phyloP scores from a whole-genome alignment of 2,797 vertebrate species.

The Lophura swinhoii region DNA sequence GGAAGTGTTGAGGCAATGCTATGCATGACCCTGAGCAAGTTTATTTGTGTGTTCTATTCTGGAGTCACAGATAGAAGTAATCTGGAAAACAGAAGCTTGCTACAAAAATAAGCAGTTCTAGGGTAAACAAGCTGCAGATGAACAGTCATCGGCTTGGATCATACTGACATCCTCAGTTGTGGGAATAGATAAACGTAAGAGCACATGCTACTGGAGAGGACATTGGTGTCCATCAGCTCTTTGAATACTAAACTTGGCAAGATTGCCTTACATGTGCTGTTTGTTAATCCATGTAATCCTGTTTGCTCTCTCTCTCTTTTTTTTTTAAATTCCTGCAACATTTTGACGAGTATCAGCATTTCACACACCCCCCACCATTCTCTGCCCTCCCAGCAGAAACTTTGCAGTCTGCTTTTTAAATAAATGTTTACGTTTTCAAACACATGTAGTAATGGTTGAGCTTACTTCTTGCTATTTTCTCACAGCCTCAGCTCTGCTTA shows the following conservation, averaged over 20 bases:
- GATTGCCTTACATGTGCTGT: background rate
- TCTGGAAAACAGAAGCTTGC: background rate
- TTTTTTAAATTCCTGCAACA: background rate
- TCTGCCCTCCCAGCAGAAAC: slow-evolving; percentile 5
- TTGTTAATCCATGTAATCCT: background rate
- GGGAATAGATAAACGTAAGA: background rate
- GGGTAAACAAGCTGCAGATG: slow-evolving; percentile 33
- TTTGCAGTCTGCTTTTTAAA: slow-evolving; percentile 58
- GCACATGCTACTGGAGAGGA: background rate
- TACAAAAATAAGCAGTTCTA: slow-evolving; percentile 24
- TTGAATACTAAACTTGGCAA: background rate
- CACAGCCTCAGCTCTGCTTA: slow-evolving; percentile 67
- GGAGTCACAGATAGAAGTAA: background rate
- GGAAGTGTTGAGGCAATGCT: background rate
- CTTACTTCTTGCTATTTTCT: slow-evolving; percentile 72
- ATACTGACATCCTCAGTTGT: background rate
- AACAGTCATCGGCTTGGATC: background rate
- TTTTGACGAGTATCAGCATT: background rate
- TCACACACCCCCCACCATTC: background rate
- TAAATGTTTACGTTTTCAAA: slow-evolving; percentile 69
- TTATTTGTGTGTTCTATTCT: slow-evolving; percentile 20
- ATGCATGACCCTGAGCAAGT: background rate
- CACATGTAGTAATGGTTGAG: slow-evolving; percentile 24
- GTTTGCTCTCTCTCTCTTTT: background rate
- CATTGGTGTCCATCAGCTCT: background rate